Evolutionary conservation across 2,113 vertebrate genomes (phyloP).

Genomic region (Salminus brasiliensis): DNA sequence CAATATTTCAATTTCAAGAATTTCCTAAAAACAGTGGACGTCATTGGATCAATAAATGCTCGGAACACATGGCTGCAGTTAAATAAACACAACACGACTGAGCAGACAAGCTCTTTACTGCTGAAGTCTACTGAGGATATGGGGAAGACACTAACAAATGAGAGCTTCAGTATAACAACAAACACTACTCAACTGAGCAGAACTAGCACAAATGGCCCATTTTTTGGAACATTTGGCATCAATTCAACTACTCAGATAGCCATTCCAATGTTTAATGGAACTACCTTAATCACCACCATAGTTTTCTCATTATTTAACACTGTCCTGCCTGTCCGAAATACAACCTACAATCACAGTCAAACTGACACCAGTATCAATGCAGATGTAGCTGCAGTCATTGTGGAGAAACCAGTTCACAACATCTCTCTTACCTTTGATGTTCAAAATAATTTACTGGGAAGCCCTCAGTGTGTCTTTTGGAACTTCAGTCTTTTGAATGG

Average conservation of each 20-base stretch:
- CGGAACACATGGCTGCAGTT: not conserved
- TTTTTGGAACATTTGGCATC: not conserved
- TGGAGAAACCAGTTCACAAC: constrained; percentile 60
- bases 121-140: constrained; percentile 18
- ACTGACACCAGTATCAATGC: constrained; percentile 61
- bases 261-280: not conserved
- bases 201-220: not conserved
- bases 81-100: not conserved
- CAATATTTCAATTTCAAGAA: constrained; percentile 3
- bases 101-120: constrained; percentile 17
- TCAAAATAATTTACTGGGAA: constrained; percentile 60
- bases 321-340: constrained; percentile 14
- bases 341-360: not conserved
- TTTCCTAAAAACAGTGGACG: constrained; percentile 10
- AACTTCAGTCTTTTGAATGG: constrained; percentile 66
- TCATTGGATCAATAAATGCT: constrained; percentile 4
- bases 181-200: not conserved
- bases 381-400: constrained; percentile 70
- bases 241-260: constrained; percentile 5
- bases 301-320: not conserved
- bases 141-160: not conserved
- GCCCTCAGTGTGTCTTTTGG: constrained; percentile 81
- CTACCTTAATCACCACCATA: constrained; percentile 7
- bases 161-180: not conserved
- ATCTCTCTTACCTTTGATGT: constrained; percentile 75